These are phyloP conservation scores for Caenorhabditis angaria DNA, from an alignment of 2,888 invertebrate genomes.

Conservation along the genomic window DNA sequence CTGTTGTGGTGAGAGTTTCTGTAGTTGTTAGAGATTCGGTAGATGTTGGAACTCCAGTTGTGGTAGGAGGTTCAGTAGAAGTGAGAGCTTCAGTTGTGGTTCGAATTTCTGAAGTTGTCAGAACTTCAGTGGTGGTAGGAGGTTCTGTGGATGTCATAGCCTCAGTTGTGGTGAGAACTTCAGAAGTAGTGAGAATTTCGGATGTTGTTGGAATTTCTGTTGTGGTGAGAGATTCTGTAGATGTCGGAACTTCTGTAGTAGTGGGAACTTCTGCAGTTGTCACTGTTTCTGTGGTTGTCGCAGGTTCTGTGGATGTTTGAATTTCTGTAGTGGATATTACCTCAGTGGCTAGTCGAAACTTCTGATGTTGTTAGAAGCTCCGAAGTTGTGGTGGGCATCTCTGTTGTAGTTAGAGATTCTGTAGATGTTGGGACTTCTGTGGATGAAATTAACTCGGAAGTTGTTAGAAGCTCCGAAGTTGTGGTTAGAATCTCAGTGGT, in stretches of 20 bases:
- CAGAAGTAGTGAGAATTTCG: background rate
- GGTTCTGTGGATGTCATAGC: slow-evolving; percentile 3
- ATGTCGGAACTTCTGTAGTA: background rate
- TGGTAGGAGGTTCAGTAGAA: background rate
- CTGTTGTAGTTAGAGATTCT: background rate
- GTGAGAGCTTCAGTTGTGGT: background rate
- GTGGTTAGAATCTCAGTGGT: background rate
- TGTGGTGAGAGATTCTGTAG: background rate
- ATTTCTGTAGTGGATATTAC: background rate
- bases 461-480: background rate
- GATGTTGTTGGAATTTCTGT: slow-evolving; percentile 8
- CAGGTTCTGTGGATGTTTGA: background rate
- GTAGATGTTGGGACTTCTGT: slow-evolving; percentile 3
- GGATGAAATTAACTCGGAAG: background rate
- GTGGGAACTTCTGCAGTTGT: background rate
- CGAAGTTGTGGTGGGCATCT: background rate
- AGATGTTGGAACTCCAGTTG: too few relatives aligned
- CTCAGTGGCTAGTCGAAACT: background rate
- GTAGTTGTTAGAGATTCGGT: slow-evolving; percentile 6
- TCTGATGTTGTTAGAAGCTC: background rate
- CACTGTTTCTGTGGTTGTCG: background rate
- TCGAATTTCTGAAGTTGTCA: slow-evolving; percentile 1
- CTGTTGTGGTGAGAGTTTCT: background rate
- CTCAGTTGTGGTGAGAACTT: background rate
- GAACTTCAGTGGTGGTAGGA: slow-evolving; percentile 3